These are phyloP conservation scores for Crypturellus undulatus DNA, from an alignment of 2,113 vertebrate species.

Conservation along the genomic window DNA sequence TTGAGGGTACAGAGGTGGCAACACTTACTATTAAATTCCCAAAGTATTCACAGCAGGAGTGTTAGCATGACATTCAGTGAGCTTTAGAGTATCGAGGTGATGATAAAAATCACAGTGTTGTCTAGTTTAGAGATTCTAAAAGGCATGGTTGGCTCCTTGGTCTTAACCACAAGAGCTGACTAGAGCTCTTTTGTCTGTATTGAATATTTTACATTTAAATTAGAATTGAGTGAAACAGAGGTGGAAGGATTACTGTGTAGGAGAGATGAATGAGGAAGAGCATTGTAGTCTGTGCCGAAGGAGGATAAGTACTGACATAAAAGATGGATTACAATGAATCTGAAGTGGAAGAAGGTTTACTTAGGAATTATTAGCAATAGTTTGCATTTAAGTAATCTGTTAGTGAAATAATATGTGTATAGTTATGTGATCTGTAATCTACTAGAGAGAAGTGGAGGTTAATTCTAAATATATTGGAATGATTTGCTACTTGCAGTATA, in stretches of 20 bases:
- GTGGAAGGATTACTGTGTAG: slow-evolving; percentile 69
- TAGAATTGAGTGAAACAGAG: slow-evolving; percentile 68
- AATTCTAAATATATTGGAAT: slow-evolving; percentile 49
- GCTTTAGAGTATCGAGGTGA: slow-evolving; percentile 19
- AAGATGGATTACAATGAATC: slow-evolving; percentile 68
- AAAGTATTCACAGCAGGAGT: slow-evolving; percentile 7
- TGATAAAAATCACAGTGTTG: slow-evolving; percentile 37
- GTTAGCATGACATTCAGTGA: slow-evolving; percentile 18
- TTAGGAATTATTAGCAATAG: slow-evolving; percentile 67
- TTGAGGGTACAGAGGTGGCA: neutral
- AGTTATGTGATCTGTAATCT: slow-evolving; percentile 31
- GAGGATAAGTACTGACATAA: slow-evolving; percentile 66
- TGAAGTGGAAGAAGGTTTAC: slow-evolving; percentile 64
- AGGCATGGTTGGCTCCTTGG: slow-evolving; percentile 21
- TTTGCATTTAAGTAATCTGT: slow-evolving; percentile 71
- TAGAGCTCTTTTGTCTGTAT: slow-evolving; percentile 50
- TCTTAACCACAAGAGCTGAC: slow-evolving; percentile 31
- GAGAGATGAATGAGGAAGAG: slow-evolving; percentile 66
- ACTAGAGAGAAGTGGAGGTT: slow-evolving; percentile 24
- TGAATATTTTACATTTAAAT: slow-evolving; percentile 75
- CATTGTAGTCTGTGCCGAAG: slow-evolving; percentile 55
- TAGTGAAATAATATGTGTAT: slow-evolving; percentile 11
- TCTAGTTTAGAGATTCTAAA: slow-evolving; percentile 42
- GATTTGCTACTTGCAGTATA: neutral
- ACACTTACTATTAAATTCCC: neutral